Evolutionary conservation across 2,888 invertebrate species (phyloP).

Genomic region (Fabriciana adippe): DNA sequence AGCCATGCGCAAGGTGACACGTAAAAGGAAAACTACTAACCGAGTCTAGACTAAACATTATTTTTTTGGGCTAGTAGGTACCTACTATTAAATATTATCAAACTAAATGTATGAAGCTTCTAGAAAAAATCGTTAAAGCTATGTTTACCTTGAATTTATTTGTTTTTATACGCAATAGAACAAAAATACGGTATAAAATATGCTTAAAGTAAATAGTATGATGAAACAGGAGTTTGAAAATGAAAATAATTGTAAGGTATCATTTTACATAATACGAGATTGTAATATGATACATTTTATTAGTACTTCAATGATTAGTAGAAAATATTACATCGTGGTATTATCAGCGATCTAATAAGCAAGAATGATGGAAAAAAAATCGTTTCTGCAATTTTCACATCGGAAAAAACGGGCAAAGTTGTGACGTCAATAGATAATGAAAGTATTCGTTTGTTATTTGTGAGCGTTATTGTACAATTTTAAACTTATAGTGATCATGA

Average conservation of each 20-base stretch:
- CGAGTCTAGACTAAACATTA: no score
- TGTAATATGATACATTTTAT: background rate
- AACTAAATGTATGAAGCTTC: background rate
- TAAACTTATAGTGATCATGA: background rate
- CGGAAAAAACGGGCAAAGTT: constrained; percentile 28
- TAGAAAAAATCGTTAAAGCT: background rate
- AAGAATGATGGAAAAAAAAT: background rate
- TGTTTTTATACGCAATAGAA: no score
- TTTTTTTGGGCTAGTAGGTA: no score
- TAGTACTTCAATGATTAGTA: background rate
- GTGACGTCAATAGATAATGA: constrained; percentile 31
- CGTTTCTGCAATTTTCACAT: background rate
- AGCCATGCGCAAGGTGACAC: constrained; percentile 2
- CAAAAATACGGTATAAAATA: no score
- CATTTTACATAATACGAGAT: background rate
- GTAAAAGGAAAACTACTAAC: constrained; percentile 17
- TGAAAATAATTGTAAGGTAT: no score
- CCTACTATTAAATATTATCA: no score
- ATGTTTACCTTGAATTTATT: background rate
- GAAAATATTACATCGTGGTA: background rate
- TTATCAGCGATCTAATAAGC: background rate
- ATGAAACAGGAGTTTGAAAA: no score
- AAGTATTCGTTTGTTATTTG: constrained; percentile 18
- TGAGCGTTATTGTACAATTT: constrained; percentile 22
- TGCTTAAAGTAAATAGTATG: no score